Conservation (phyloP, 2,888 invertebrate species). For the Agonopterix arenella region DNA sequence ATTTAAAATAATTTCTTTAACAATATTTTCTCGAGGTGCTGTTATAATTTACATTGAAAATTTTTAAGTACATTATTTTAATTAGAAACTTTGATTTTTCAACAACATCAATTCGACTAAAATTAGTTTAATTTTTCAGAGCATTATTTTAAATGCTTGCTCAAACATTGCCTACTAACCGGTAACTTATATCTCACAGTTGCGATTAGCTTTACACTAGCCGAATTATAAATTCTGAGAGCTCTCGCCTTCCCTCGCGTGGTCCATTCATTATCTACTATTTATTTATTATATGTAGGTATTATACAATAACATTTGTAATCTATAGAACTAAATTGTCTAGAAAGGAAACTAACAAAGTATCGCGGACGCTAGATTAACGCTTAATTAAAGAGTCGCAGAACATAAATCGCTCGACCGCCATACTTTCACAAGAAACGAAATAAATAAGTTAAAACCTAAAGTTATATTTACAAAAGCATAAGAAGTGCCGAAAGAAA, state of each 20-base stretch:
- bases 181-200: conserved; percentile 64
- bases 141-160: conserved; percentile 73
- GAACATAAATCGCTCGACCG: conserved; percentile 1
- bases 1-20: conserved; percentile 64
- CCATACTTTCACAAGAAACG: conserved; percentile 27
- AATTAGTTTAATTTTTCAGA: conserved; percentile 56
- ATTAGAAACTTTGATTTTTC: conserved; percentile 72
- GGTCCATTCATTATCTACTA: conserved; percentile 69
- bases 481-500: conserved; percentile 60
- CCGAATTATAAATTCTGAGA: conserved; percentile 70
- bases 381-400: too few relatives aligned
- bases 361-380: conserved; percentile 22
- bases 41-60: conserved; percentile 71
- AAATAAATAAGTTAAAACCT: conserved; percentile 71
- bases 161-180: conserved; percentile 65
- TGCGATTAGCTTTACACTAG: conserved; percentile 40
- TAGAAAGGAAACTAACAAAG: conserved; percentile 51
- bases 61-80: conserved; percentile 69
- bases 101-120: conserved; percentile 76
- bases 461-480: conserved; percentile 72
- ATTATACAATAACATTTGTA: conserved; percentile 73
- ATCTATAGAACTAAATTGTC: conserved; percentile 73
- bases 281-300: conserved; percentile 49
- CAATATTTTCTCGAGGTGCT: conserved; percentile 64
- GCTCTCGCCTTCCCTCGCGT: conserved; percentile 60